Evolutionary conservation across 2,797 vertebrate genomes (phyloP).

Genomic region (Phyllotis vaccarum): DNA sequence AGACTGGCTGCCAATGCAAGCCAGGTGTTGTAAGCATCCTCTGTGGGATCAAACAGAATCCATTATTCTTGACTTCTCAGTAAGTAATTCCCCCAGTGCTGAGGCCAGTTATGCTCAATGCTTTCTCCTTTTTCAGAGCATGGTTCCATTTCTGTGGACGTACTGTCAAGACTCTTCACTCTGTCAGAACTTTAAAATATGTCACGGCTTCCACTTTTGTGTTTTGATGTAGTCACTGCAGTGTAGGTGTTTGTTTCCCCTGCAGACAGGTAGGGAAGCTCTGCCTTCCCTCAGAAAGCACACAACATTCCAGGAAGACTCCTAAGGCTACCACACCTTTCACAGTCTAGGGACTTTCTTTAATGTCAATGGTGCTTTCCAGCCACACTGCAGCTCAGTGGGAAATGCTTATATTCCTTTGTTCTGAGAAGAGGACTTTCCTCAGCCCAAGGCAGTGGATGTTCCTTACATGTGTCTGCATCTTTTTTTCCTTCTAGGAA

Average conservation of each 20-base stretch:
- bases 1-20: neutral
- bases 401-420: neutral
- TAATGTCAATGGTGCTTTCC: constrained; percentile 37
- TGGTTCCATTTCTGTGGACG: neutral
- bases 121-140: neutral
- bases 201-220: neutral
- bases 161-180: constrained; percentile 32
- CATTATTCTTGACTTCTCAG: neutral
- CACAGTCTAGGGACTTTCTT: neutral
- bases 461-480: neutral
- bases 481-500: neutral
- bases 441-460: neutral
- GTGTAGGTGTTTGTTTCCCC: neutral
- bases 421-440: neutral
- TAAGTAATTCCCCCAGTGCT: neutral
- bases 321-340: constrained; percentile 36
- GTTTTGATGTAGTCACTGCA: neutral
- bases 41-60: neutral
- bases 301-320: neutral
- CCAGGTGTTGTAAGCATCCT: neutral
- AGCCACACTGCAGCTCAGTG: neutral
- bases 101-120: neutral
- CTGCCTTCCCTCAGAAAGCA: constrained; percentile 32
- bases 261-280: neutral
- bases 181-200: constrained; percentile 19